Evolutionary conservation across 2,797 vertebrate species (phyloP), one percentile per base, ranked within the genome.

Genomic region (Cyprinella venusta): DNA sequence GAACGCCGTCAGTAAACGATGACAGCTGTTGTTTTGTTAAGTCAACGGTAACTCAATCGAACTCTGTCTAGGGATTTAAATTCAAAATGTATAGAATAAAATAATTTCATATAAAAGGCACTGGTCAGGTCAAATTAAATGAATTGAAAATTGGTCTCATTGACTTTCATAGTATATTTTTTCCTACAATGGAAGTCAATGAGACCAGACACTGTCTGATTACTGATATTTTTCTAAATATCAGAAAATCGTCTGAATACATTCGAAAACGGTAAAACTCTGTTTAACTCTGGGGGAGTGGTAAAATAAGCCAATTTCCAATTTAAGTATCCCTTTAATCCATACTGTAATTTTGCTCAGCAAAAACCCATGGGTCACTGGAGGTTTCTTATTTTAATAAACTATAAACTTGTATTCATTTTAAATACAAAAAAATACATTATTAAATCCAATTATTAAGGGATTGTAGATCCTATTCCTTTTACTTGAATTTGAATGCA

Each of bases 21-120:
- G 79, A 56, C 77, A 84, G 83, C 71, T 80, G 61, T 74, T 74
- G 78, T 42, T 67, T 67, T 52, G 64, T 82, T 76, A 56, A 59
- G 12, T 56, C 76, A 68, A 42, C 45, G 4, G 33, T 64, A 75
- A 42, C 33, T 50, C 42, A 33, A 30, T 68, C 76, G 42, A 76
- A 8, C 71, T 42, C 33, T 24, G 21, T 81, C 8, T 19, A 64
- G 69, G 0, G 19, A 63, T 64, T 81, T 72, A 3, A 33, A 42
- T 63, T 59, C 8, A 24, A 33, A 48, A 50, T 33, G 7, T 6
- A 30, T 6, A 10, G 4, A 48, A 18, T 63, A 7, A 38, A 36
- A 19, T 5, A 24, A 40, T 10, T 10, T 38, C 24, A 26, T n/a
- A 40, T 40, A 6, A 61, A 59, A 42, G 21, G 15, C 74, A 61